These are phyloP conservation scores for Cebuella pygmaea DNA, from an alignment of 2,797 vertebrate genomes.

Conservation along the genomic window DNA sequence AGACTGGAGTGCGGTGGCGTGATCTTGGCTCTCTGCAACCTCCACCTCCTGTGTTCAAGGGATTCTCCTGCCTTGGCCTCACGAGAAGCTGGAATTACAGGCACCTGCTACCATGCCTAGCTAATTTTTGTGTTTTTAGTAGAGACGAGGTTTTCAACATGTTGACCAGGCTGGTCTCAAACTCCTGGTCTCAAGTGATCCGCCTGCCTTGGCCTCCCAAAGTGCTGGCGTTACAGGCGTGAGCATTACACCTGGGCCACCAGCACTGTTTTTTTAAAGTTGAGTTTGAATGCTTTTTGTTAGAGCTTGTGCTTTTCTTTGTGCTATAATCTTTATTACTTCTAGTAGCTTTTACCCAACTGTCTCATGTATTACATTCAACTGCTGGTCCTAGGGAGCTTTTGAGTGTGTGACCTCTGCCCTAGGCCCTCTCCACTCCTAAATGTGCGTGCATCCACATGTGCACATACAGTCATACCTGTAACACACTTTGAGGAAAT, in stretches of 20 bases:
- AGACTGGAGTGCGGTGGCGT: neutral
- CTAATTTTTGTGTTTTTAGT: neutral
- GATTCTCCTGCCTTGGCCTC: neutral
- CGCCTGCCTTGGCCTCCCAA: neutral
- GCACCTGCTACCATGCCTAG: neutral
- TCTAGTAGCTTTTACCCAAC: neutral
- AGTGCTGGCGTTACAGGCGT: neutral
- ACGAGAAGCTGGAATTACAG: neutral
- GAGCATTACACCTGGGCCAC: neutral
- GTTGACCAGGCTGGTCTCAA: neutral
- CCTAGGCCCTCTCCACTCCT: neutral
- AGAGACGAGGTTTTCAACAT: neutral
- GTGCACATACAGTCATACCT: no score
- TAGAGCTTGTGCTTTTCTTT: neutral
- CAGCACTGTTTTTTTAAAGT: neutral
- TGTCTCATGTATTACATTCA: neutral
- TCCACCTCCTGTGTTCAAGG: neutral
- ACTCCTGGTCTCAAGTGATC: neutral
- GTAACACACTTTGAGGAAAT: neutral
- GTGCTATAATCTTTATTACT: neutral
- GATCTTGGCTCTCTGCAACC: neutral
- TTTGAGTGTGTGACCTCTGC: neutral
- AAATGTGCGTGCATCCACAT: no score
- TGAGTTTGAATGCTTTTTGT: slow-evolving; percentile 16
- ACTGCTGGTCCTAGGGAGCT: neutral